Conservation (phyloP, 2,113 vertebrate genomes). For the Pyxicephalus adspersus region DNA sequence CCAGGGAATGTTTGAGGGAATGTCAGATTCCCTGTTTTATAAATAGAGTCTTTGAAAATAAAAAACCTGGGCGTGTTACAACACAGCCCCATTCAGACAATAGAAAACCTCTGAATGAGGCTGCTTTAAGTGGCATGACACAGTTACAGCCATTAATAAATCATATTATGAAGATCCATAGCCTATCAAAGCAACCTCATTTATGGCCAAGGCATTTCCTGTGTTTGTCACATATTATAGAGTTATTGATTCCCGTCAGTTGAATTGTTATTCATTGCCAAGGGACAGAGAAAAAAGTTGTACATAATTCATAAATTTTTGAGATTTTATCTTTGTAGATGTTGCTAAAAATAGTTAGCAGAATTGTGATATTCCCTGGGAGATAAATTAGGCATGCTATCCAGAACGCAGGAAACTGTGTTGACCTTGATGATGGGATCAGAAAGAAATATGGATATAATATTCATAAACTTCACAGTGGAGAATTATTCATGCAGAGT, state of each 20-base stretch:
- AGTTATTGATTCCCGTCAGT: slow-evolving; percentile 19
- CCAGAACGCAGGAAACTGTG: slow-evolving; percentile 36
- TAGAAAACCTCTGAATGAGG: no score
- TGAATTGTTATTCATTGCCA: slow-evolving; percentile 2
- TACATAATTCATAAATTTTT: slow-evolving; percentile 49
- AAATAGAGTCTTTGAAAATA: no score
- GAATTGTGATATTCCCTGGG: slow-evolving; percentile 52
- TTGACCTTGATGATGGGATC: slow-evolving; percentile 53
- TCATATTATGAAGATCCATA: neutral
- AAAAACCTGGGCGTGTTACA: no score
- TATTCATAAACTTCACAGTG: slow-evolving; percentile 52
- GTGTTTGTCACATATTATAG: slow-evolving; percentile 15
- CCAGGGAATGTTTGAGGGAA: no score
- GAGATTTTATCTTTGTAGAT: slow-evolving; percentile 45
- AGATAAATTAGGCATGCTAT: slow-evolving; percentile 52
- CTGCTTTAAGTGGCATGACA: no score
- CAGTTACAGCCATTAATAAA: neutral
- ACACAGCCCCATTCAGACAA: no score
- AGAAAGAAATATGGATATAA: slow-evolving; percentile 53
- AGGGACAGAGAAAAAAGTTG: slow-evolving; percentile 3
- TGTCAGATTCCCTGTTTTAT: no score
- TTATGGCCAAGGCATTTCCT: neutral
- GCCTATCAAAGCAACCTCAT: neutral
- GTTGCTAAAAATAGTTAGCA: slow-evolving; percentile 47
- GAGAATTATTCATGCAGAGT: slow-evolving; percentile 47